Conservation (phyloP, 2,113 vertebrate species). For the Plecotus auritus region DNA sequence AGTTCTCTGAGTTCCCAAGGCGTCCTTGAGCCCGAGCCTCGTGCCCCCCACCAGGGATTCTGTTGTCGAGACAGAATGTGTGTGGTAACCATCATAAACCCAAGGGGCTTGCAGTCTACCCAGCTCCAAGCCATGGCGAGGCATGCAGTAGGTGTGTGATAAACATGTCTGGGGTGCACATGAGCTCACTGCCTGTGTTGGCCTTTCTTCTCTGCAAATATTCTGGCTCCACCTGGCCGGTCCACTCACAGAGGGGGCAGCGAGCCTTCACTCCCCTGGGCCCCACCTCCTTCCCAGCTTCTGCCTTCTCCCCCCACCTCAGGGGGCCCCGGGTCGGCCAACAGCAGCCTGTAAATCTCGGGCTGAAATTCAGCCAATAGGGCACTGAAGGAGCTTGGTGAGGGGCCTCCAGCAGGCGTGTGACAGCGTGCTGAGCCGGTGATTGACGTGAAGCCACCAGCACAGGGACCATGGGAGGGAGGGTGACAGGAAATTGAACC, state of each 20-base stretch:
- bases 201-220: neutral
- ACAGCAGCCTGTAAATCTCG: neutral
- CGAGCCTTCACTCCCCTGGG: neutral
- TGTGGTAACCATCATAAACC: fast-evolving
- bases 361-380: neutral
- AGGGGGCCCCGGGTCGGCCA: fast-evolving
- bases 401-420: neutral
- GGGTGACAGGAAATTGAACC: constrained; percentile 39
- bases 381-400: neutral
- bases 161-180: fast-evolving
- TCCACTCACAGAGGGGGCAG: neutral
- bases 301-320: neutral
- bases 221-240: fast-evolving
- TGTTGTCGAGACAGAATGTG: neutral
- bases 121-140: fast-evolving
- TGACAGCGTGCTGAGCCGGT: neutral
- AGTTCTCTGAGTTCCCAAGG: too few relatives aligned
- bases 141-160: too few relatives aligned
- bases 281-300: neutral
- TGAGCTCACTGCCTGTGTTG: fast-evolving
- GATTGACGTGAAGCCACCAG: neutral
- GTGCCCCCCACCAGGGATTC: fast-evolving
- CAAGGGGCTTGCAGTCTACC: neutral
- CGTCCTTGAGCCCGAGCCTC: neutral
- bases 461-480: neutral